Percentiles rank a stretch among this genome's conserved stretches.
Evolutionary conservation across 2,797 vertebrate species (phyloP).

Genomic region (Carapus acus): DNA sequence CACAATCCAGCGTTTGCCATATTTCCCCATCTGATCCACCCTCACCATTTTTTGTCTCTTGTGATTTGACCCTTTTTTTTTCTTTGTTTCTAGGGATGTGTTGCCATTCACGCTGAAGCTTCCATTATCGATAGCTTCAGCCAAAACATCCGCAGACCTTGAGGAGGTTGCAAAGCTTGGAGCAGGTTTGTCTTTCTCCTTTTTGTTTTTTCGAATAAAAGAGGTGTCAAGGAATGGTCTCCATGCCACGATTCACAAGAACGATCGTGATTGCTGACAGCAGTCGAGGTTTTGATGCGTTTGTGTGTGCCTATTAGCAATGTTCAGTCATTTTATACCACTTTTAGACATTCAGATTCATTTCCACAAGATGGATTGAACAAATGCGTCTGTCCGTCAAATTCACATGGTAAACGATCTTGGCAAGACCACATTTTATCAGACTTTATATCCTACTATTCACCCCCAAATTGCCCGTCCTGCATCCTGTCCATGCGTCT

Average conservation of each 20-base stretch:
- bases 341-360: no score
- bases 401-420: background rate
- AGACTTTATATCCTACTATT: background rate
- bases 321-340: no score
- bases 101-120: constrained; percentile 87
- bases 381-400: background rate
- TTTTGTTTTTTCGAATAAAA: no score
- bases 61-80: no score
- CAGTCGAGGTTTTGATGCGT: no score
- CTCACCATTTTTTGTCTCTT: constrained; percentile 4
- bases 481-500: constrained; percentile 14
- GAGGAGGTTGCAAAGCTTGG: constrained; percentile 82
- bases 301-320: no score
- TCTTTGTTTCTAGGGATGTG: constrained; percentile 83
- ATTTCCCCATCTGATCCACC: background rate
- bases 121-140: constrained; percentile 77
- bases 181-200: constrained; percentile 87
- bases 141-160: constrained; percentile 79
- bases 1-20: constrained; percentile 1
- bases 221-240: no score
- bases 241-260: no score
- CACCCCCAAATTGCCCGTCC: constrained; percentile 2
- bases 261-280: no score
- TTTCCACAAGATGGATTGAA: background rate
- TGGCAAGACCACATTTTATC: background rate